phyloP scores from a whole-genome alignment of 2,888 invertebrate species.

The Agrotis exclamationis region DNA sequence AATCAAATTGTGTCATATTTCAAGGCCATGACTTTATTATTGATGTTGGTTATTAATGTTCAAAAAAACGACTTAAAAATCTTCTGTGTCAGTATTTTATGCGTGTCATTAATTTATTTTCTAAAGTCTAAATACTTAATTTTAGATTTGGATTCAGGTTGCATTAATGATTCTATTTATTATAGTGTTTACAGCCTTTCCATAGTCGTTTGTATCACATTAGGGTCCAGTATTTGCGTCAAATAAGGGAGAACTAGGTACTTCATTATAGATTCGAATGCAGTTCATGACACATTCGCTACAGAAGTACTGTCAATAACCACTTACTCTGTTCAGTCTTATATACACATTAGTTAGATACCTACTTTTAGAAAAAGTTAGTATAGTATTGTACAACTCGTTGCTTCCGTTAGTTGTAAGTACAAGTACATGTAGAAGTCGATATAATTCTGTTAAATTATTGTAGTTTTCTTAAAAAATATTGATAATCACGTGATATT shows the following conservation, averaged over 20 bases:
- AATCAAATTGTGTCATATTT: background rate
- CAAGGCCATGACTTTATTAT: background rate
- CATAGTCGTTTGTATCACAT: constrained; percentile 24
- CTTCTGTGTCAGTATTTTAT: background rate
- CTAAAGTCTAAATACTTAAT: constrained; percentile 21
- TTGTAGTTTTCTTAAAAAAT: background rate
- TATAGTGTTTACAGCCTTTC: constrained; percentile 29
- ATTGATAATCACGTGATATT: constrained; percentile 10
- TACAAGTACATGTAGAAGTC: too few relatives aligned
- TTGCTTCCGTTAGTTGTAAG: background rate
- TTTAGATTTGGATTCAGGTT: constrained; percentile 18
- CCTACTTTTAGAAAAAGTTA: background rate
- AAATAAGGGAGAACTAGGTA: constrained; percentile 27
- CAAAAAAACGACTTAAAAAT: background rate
- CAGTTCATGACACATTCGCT: constrained; percentile 7
- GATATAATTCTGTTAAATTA: too few relatives aligned
- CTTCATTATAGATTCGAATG: constrained; percentile 17
- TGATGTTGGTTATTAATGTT: background rate
- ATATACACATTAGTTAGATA: background rate
- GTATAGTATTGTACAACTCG: too few relatives aligned
- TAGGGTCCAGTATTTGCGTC: constrained; percentile 13
- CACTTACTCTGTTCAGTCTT: background rate
- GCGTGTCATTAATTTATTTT: background rate
- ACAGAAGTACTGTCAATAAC: background rate
- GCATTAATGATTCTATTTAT: constrained; percentile 26